Base-by-base conservation (phyloP, 2,113 vertebrate species). In the Campylorhamphus procurvoides region DNA sequence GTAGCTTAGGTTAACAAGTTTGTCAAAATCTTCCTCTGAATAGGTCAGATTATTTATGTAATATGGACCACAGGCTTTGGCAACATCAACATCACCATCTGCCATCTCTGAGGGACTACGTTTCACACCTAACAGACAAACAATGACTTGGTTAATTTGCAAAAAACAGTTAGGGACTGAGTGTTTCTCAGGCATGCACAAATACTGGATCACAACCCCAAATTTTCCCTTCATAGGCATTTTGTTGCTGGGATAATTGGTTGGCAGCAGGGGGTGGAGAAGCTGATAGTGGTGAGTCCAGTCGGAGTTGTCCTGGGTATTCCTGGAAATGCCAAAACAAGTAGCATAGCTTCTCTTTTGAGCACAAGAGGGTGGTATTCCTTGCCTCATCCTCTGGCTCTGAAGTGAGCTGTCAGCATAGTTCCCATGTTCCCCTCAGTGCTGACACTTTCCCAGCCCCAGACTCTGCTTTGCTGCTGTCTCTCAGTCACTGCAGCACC, bases 1-100 rank as follows among this genome's bases (percentile, higher is more conserved):
- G 85, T 98, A 97, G 3, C 96, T 95, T 42, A 98, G 91, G 29
- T 98, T 98, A 82, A 97, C 95, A 82, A 98, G 67, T 79, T 97
- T 98, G 96, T 98, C 97, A 18, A 98, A 98, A 92, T 97, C 49
- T 4, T 95, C 90, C 42, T 98, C 97, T 3, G 98, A 98, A 72
- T 98, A 98, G 4, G 92, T 97, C 76, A 98, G 84, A 62, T 98
- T 95, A 95, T 98, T 97, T 93, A 98, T 97, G 78, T 98, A 95
- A 4, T 98, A 98, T 1, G 98, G 98, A 37, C 97, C 96, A 53
- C 90, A 42, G 71, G 67, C 53, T n/a, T 88, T 93, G 9, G 93
- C 93, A 73, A 98, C 94, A 42, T 98, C 94, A 74, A 98, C 80
- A 10, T 97, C 95, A 31, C 98, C 98, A 13, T 97, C 94, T 84